Percentiles rank a stretch among this genome's conserved stretches.
These are phyloP conservation scores for Phenganax subtilis DNA, from an alignment of 92 coral and sea anemone genomes.

Conservation along the genomic window DNA sequence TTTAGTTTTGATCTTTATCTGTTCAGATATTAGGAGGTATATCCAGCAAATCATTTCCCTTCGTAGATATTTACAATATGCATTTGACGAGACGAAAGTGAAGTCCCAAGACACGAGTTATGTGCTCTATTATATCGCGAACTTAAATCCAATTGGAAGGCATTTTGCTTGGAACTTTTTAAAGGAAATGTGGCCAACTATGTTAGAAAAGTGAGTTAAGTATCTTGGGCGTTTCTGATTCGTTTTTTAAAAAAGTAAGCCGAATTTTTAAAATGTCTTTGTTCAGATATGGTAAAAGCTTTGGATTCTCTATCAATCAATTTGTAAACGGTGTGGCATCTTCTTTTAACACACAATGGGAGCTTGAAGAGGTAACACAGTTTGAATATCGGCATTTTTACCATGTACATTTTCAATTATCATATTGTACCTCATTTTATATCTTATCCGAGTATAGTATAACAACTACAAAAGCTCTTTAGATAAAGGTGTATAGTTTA, in stretches of 20 bases:
- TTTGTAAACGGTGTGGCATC: constrained; percentile 55
- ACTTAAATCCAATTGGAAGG: constrained; percentile 70
- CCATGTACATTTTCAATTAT: not conserved
- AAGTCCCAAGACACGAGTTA: constrained; percentile 71
- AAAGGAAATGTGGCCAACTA: constrained; percentile 63
- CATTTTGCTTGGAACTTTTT: constrained; percentile 80
- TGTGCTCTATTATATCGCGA: constrained; percentile 61
- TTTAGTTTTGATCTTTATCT: not conserved
- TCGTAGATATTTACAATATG: constrained; percentile 65
- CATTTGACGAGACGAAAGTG: constrained; percentile 68
- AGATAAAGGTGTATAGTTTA: no score
- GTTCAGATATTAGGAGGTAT: not conserved
- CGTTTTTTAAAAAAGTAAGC: not conserved
- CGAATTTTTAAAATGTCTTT: not conserved
- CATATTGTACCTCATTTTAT: not conserved
- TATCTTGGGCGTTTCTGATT: not conserved
- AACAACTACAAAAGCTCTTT: no score
- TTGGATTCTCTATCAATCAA: constrained; percentile 49
- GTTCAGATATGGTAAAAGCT: constrained; percentile 69
- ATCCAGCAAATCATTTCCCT: not conserved
- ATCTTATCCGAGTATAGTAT: no score
- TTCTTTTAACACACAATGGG: constrained; percentile 65
- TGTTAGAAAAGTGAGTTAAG: constrained; percentile 55
- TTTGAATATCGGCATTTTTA: not conserved
- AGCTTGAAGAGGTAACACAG: constrained; percentile 66